A percentile compares a stretch with the other conserved stretches of the same genome.
Conservation (phyloP, 2,113 vertebrate species). For the Alligator sinensis region DNA sequence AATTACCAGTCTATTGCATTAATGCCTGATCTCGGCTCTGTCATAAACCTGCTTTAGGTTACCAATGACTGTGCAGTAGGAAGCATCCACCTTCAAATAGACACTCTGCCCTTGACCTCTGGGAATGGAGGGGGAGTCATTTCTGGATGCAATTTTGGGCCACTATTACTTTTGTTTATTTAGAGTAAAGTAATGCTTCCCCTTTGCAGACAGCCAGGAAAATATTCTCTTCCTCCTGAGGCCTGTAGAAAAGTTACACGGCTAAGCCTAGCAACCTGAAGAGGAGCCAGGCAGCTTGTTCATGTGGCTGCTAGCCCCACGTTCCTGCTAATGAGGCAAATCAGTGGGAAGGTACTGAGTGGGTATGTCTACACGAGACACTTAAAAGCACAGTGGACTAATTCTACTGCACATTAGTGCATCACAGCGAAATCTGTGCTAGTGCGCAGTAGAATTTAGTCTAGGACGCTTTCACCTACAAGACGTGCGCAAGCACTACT, state of each 20-base stretch:
- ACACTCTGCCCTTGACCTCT: constrained; percentile 81
- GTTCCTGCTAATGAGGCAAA: accelerated
- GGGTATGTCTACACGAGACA: no score
- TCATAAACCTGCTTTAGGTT: constrained; percentile 78
- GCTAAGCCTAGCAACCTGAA: not conserved
- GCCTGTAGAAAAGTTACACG: not conserved
- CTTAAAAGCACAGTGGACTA: no score
- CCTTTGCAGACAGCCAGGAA: not conserved
- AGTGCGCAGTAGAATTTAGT: no score
- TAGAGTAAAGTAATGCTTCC: not conserved
- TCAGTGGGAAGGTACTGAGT: no score
- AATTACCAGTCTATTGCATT: constrained; percentile 98
- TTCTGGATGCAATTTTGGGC: constrained; percentile 8
- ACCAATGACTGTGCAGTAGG: constrained; percentile 69
- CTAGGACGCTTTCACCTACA: no score
- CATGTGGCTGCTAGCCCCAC: accelerated
- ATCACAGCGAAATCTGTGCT: no score
- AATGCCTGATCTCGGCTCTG: constrained; percentile 83
- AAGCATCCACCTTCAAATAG: constrained; percentile 84
- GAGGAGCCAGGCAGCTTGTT: not conserved
- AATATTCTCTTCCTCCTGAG: not conserved
- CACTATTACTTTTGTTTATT: not conserved
- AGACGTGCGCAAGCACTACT: no score
- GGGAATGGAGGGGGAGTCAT: not conserved
- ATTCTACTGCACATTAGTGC: no score